A percentile compares a stretch with the other conserved stretches of the same genome.
These are phyloP conservation scores for Coenonympha glycerion DNA, from an alignment of 2,888 invertebrate species.

Conservation along the genomic window DNA sequence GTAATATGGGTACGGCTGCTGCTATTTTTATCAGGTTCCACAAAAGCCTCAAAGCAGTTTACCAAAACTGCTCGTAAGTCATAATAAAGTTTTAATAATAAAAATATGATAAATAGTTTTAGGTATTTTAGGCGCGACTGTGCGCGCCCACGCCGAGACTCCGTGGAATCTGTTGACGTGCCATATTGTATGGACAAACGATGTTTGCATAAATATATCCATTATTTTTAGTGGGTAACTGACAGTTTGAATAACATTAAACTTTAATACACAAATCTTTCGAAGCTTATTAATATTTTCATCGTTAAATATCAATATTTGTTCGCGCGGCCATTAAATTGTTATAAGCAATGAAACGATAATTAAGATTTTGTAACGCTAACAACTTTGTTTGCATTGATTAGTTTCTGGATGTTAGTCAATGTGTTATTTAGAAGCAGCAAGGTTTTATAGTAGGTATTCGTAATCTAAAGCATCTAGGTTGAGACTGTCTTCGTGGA, in stretches of 20 bases:
- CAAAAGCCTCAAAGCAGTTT: background rate
- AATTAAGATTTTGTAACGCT: conserved; percentile 17
- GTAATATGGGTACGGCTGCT: no score
- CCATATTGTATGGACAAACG: conserved; percentile 54
- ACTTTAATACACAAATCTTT: conserved; percentile 20
- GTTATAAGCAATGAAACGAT: conserved; percentile 12
- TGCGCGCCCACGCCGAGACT: conserved; percentile 47
- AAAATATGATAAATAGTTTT: conserved; percentile 10
- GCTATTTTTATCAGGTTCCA: no score
- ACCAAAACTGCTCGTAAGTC: background rate
- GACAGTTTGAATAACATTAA: conserved; percentile 30
- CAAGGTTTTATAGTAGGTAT: no score
- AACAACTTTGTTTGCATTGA: conserved; percentile 13
- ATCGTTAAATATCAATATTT: conserved; percentile 28
- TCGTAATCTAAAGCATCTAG: background rate
- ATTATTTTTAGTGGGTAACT: conserved; percentile 35
- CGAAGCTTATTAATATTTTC: conserved; percentile 22
- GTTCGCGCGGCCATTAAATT: conserved; percentile 24
- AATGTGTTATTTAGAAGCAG: background rate
- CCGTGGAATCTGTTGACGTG: conserved; percentile 59
- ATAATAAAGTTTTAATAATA: background rate
- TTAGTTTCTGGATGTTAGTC: conserved; percentile 20
- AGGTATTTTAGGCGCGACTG: conserved; percentile 35
- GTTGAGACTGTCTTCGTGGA: background rate
- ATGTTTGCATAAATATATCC: conserved; percentile 51